Conservation (phyloP, 1,140 invertebrate genomes). For the Cherax quadricarinatus region DNA sequence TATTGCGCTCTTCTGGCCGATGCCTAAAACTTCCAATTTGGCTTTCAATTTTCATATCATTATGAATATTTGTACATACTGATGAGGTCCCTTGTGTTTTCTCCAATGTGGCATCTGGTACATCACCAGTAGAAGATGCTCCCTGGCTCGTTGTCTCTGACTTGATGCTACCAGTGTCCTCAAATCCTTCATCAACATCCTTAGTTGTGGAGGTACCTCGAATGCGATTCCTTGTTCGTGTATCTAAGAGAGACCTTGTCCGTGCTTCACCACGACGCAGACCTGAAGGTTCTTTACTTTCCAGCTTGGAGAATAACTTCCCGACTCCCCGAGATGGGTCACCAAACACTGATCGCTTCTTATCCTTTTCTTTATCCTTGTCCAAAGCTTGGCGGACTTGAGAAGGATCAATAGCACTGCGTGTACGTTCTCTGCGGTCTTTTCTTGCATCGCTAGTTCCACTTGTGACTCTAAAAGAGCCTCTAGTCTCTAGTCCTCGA, state of each 20-base stretch:
- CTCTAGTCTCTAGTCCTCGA: conserved; percentile 64
- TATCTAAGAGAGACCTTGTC: conserved; percentile 72
- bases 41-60: conserved; percentile 32
- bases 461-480: conserved; percentile 62
- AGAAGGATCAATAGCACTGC: conserved; percentile 79
- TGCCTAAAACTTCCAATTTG: conserved; percentile 32
- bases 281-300: conserved; percentile 28
- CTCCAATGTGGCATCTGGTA: conserved; percentile 13
- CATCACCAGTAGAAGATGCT: conserved; percentile 60
- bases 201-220: conserved; percentile 77
- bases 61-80: neutral
- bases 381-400: conserved; percentile 75
- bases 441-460: conserved; percentile 67
- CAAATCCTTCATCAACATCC: conserved; percentile 92
- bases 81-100: neutral
- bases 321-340: conserved; percentile 30
- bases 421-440: conserved; percentile 76
- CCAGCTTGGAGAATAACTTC: conserved; percentile 46
- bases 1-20: conserved; percentile 75
- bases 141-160: conserved; percentile 89
- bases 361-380: conserved; percentile 61
- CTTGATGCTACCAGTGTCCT: conserved; percentile 90
- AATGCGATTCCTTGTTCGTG: conserved; percentile 73
- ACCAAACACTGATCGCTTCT: conserved; percentile 33
- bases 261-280: conserved; percentile 19